Evolutionary conservation across 2,888 invertebrate genomes (phyloP).

Genomic region (Caenorhabditis angaria): DNA sequence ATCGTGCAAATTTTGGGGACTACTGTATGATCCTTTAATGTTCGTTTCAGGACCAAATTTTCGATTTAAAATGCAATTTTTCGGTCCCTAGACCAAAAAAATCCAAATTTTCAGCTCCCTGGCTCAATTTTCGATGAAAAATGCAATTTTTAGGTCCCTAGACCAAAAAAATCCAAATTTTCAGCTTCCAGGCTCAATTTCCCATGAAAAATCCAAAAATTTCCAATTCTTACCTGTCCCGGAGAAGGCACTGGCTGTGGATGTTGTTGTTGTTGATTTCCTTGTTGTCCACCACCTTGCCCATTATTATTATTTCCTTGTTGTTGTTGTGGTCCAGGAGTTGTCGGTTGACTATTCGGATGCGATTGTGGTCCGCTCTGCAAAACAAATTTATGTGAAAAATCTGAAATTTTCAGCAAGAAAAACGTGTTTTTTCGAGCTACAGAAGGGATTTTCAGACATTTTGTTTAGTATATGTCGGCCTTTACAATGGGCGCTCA

Average conservation of each 20-base stretch:
- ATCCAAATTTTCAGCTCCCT: too few species aligned
- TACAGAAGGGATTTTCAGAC: too few species aligned
- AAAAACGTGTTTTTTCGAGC: too few species aligned
- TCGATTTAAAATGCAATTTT: background rate
- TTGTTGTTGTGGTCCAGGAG: constrained; percentile 42
- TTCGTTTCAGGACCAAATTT: too few species aligned
- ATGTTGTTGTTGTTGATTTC: constrained; percentile 12
- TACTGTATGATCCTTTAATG: too few species aligned
- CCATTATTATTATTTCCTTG: constrained; percentile 8
- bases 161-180: background rate
- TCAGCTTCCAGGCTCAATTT: too few species aligned
- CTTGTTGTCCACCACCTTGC: background rate
- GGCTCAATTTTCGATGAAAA: too few species aligned
- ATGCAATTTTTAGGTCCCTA: background rate
- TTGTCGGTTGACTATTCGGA: constrained; percentile 48
- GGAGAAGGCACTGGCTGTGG: background rate
- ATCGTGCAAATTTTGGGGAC: too few species aligned
- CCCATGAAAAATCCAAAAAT: background rate
- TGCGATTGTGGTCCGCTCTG: constrained; percentile 27
- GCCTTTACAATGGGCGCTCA: constrained; percentile 9
- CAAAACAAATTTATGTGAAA: too few species aligned
- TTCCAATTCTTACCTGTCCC: background rate
- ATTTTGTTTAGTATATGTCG: constrained; percentile 9
- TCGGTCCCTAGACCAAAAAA: background rate
- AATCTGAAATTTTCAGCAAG: too few species aligned